These are phyloP conservation scores for Metellina segmentata DNA, from an alignment of 2,888 invertebrate species.

Conservation along the genomic window DNA sequence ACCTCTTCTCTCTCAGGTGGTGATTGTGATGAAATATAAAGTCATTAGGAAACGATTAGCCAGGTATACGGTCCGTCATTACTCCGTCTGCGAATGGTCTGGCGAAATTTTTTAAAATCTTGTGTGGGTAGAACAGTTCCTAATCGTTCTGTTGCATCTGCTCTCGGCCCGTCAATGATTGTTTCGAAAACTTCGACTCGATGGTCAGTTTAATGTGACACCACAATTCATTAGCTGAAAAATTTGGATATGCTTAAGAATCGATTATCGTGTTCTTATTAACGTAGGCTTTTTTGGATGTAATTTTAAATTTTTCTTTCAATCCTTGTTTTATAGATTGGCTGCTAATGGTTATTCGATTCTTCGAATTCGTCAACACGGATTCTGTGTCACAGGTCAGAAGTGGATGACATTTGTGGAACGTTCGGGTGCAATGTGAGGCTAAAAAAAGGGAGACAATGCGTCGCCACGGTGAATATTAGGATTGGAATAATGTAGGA, in stretches of 20 bases:
- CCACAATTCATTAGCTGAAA: background rate
- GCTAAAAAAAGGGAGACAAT: no score
- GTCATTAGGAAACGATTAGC: constrained; percentile 46
- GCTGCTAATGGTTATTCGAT: no score
- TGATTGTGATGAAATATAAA: constrained; percentile 18
- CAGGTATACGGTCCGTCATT: constrained; percentile 21
- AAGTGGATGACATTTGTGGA: no score
- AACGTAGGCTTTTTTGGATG: no score
- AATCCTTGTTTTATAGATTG: no score
- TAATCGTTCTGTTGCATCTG: background rate
- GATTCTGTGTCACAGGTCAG: no score
- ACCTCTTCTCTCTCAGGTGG: background rate
- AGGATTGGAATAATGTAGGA: no score
- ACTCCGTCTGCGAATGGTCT: constrained; percentile 52
- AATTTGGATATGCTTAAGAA: background rate
- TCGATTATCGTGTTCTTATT: background rate
- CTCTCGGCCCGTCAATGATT: background rate
- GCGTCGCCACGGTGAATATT: no score
- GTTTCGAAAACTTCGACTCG: background rate
- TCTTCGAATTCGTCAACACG: no score
- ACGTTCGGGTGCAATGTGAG: no score
- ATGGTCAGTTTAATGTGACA: background rate
- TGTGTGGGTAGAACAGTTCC: background rate
- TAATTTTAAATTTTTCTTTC: no score
- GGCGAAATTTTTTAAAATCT: constrained; percentile 12